A percentile compares a stretch with the other conserved stretches of the same genome.
Evolutionary conservation across 2,797 vertebrate species (phyloP).

Genomic region (Mionectes olivaceus): DNA sequence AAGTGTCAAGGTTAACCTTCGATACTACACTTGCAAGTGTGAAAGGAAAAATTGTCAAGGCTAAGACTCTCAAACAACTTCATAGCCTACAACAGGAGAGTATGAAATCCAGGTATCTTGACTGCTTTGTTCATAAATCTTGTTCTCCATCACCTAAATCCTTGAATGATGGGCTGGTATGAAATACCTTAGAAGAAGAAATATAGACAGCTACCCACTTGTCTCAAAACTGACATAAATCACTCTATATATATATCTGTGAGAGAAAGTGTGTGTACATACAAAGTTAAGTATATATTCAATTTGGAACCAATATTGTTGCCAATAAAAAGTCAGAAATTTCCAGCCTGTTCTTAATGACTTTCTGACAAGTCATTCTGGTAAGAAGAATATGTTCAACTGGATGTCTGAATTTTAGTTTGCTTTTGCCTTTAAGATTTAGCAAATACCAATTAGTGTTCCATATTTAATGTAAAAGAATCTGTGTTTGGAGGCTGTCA

Average conservation of each 20-base stretch:
- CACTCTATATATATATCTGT: no score
- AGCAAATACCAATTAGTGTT: neutral
- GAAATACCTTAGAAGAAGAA: neutral
- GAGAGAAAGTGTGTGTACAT: neutral
- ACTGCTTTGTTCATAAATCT: neutral
- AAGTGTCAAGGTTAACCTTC: neutral
- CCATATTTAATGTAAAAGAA: neutral
- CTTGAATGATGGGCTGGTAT: constrained; percentile 1
- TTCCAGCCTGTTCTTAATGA: neutral
- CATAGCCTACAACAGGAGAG: neutral
- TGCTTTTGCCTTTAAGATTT: constrained; percentile 4
- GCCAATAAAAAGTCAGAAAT: neutral
- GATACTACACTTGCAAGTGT: neutral
- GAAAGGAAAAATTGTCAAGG: neutral
- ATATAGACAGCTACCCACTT: neutral
- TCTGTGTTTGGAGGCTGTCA: neutral
- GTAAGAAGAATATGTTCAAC: neutral
- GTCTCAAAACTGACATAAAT: neutral
- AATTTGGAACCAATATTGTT: neutral
- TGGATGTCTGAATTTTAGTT: neutral
- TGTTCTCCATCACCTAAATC: neutral
- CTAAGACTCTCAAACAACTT: neutral
- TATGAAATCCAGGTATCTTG: neutral
- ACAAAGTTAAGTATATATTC: neutral
- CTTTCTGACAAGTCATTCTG: neutral